Base-by-base conservation (phyloP, 2,888 invertebrate genomes). In the Anaspis maculata region DNA sequence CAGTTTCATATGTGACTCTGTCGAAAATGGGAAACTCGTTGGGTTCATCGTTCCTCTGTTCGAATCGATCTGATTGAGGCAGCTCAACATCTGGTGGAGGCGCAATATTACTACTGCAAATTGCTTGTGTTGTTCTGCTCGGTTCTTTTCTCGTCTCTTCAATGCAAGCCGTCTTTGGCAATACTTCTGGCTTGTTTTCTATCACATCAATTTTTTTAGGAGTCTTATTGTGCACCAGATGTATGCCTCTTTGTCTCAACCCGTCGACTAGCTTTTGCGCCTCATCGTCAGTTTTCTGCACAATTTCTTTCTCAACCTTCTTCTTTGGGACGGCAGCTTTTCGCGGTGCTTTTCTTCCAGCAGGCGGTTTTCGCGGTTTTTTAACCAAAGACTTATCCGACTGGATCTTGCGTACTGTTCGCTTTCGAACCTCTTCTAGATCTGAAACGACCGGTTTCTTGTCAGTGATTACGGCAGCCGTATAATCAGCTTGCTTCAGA, bases 221-320 rank as follows among this genome's bases (percentile, higher is more conserved):
- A 2, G 49, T 37, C 34, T 53, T 55, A 15, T 61, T 62, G 1
- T 52, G 59, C 28, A 62, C 42, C 22, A 64, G 47, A 48, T 58
- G 57, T 27, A 64, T 62, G 3, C 64, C 64, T 26, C 62, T 41
- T 38, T 62, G 54, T 34, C 57, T 57, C 24, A 63, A 43, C 25
- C 48, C 58, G 34, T 54, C 48, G 2, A 63, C 54, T 15, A 62
- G 34, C 25, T 49, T 51, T 27, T 57, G 51, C 1, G 56, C 54
- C 39, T 56, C 54, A 19, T 34, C 15, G 7, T 33, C 9, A 7
- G 4, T 15, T 9, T 29, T n/a, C 29, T 25, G 19, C 19, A 10
- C 7, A 9, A 32, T 30, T 13, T 36, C 34, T n/a, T 24, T 29
- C 14, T 23, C 12, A 24, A 11, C 12, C 10, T 24, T 24, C 9